Conservation (phyloP, 1,140 invertebrate genomes). For the Drosophila tani region DNA sequence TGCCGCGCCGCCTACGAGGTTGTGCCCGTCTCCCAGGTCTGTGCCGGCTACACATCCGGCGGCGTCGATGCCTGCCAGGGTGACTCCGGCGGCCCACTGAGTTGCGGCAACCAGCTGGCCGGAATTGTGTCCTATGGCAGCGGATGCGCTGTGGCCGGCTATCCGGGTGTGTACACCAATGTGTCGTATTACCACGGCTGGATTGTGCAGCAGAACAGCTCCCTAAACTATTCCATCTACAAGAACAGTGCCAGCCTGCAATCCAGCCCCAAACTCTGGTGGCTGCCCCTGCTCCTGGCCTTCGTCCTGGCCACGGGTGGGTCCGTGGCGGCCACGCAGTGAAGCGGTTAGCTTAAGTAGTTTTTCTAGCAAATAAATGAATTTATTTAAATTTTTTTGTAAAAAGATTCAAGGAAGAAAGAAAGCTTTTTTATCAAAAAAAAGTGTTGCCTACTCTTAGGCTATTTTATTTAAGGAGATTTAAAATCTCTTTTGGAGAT, state of each 20-base stretch:
- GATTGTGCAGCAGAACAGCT: slow-evolving; percentile 71
- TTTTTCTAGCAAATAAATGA: too few relatives aligned
- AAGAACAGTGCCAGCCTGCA: background rate
- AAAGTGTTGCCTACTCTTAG: too few relatives aligned
- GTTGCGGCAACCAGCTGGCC: slow-evolving; percentile 67
- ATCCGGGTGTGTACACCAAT: slow-evolving; percentile 88
- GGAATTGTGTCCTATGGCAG: slow-evolving; percentile 87
- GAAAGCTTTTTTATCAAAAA: too few relatives aligned
- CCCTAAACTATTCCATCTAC: slow-evolving; percentile 60
- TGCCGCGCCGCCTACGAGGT: slow-evolving; percentile 42
- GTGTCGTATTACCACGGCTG: slow-evolving; percentile 87
- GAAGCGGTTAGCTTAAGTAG: slow-evolving; percentile 5
- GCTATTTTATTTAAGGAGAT: too few relatives aligned
- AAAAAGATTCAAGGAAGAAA: too few relatives aligned
- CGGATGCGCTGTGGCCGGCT: slow-evolving; percentile 86
- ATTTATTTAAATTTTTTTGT: too few relatives aligned
- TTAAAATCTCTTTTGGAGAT: too few relatives aligned
- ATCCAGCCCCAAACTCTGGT: background rate
- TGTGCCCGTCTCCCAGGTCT: slow-evolving; percentile 40
- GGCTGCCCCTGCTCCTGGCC: slow-evolving; percentile 7
- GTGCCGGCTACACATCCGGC: slow-evolving; percentile 57
- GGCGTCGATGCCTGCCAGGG: slow-evolving; percentile 80
- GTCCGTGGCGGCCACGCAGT: background rate
- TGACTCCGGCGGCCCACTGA: slow-evolving; percentile 81
- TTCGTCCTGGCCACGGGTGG: background rate